Percentiles rank a stretch among this genome's conserved stretches.
phyloP scores from a whole-genome alignment of 1,140 invertebrate genomes.

The Spodoptera litura region DNA sequence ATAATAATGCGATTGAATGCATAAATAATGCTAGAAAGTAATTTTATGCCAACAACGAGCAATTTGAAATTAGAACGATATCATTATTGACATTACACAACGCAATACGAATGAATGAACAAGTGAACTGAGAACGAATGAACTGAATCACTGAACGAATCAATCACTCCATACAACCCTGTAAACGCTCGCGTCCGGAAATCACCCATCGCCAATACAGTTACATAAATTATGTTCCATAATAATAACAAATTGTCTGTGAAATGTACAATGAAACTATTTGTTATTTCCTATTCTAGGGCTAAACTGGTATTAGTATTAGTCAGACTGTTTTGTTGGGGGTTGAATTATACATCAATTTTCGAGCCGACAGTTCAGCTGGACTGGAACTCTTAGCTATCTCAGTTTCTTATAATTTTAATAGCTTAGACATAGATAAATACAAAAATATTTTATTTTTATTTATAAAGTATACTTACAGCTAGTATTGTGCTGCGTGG shows the following conservation, averaged over 20 bases:
- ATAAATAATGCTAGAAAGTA: too few species aligned
- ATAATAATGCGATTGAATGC: too few species aligned
- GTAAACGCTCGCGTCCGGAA: constrained; percentile 3
- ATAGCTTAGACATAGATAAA: too few species aligned
- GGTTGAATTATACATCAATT: too few species aligned
- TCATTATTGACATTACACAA: constrained; percentile 24
- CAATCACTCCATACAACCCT: constrained; percentile 24
- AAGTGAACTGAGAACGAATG: constrained; percentile 1
- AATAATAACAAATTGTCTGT: constrained; percentile 13
- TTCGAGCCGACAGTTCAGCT: too few species aligned
- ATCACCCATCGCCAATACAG: background rate
- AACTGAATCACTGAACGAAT: constrained; percentile 17
- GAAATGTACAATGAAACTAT: constrained; percentile 9
- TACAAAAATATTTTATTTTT: too few species aligned
- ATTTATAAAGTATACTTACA: constrained; percentile 66
- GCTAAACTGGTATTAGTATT: background rate
- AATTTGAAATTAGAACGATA: constrained; percentile 21
- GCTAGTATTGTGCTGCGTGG: constrained; percentile 74
- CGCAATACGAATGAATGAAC: constrained; percentile 5
- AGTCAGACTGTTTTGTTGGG: background rate
- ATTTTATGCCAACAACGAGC: constrained; percentile 4
- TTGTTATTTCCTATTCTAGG: background rate
- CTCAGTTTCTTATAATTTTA: too few species aligned
- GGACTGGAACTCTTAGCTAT: too few species aligned
- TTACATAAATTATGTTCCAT: background rate